phyloP scores from a whole-genome alignment of 2,888 invertebrate species.

The Palloptera scutellata region DNA sequence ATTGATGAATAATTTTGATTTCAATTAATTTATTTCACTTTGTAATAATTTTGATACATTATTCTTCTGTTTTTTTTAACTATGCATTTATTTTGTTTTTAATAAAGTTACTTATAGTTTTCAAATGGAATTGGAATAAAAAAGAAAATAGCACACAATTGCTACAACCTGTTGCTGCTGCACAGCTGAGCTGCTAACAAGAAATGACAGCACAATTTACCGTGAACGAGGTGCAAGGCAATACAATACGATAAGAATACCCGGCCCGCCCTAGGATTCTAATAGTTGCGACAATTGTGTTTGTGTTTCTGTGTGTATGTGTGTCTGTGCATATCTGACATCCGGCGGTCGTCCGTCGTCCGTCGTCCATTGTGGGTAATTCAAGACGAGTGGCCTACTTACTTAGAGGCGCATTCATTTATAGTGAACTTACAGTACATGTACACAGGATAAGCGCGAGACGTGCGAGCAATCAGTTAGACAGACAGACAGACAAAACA shows the following conservation, averaged over 20 bases:
- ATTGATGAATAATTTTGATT: neutral
- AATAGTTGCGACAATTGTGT: neutral
- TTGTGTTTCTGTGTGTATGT: neutral
- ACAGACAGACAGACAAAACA: neutral
- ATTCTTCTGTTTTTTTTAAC: neutral
- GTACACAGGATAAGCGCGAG: neutral
- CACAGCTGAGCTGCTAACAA: constrained; percentile 20
- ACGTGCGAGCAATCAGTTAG: neutral
- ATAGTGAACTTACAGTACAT: neutral
- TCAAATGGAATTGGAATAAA: neutral
- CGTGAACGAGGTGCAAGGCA: neutral
- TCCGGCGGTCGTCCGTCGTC: neutral
- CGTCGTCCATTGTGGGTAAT: constrained; percentile 12
- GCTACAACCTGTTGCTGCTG: constrained; percentile 20
- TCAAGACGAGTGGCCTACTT: constrained; percentile 32
- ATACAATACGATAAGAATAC: neutral
- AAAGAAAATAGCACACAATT: constrained; percentile 9
- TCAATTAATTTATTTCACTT: neutral
- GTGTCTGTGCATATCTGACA: neutral
- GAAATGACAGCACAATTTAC: constrained; percentile 25
- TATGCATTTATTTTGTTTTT: neutral
- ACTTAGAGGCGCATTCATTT: constrained; percentile 23
- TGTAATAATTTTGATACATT: neutral
- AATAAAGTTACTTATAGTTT: neutral
- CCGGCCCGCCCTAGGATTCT: too few relatives aligned